Conservation (phyloP, 2,113 vertebrate genomes). For the Hippocampus guttulatus region DNA sequence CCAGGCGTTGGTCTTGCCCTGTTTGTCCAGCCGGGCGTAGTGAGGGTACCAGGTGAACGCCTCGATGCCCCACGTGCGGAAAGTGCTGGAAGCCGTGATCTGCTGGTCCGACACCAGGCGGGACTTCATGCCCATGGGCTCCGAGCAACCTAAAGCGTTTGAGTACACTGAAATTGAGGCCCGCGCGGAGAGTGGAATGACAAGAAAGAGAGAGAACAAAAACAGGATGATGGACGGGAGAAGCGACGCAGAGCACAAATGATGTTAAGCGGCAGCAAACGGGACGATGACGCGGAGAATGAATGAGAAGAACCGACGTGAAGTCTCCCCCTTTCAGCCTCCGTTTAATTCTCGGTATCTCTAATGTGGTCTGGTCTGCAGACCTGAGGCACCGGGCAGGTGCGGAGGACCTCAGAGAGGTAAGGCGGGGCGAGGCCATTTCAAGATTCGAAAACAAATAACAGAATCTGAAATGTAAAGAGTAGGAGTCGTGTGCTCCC, state of each 20-base stretch:
- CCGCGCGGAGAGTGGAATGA: slow-evolving; percentile 26
- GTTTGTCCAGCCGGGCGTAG: slow-evolving; percentile 86
- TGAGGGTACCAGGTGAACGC: slow-evolving; percentile 86
- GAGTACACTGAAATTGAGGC: slow-evolving; percentile 75
- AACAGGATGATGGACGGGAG: slow-evolving; percentile 42
- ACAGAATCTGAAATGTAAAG: too few relatives aligned
- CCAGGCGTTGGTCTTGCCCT: slow-evolving; percentile 96
- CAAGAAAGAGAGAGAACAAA: slow-evolving; percentile 22
- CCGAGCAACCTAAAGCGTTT: slow-evolving; percentile 88
- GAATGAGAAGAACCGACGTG: not conserved
- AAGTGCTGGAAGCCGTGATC: slow-evolving; percentile 86
- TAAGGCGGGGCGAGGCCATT: too few relatives aligned
- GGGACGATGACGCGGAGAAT: not conserved
- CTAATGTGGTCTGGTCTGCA: not conserved
- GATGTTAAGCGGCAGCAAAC: slow-evolving; percentile 20
- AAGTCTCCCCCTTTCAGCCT: not conserved
- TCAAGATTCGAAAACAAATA: too few relatives aligned
- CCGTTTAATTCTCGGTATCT: too few relatives aligned
- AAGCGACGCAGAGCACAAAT: slow-evolving; percentile 35
- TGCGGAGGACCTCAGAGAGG: too few relatives aligned
- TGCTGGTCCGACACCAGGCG: slow-evolving; percentile 76
- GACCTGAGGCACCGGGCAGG: too few relatives aligned
- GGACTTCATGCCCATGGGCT: slow-evolving; percentile 89
- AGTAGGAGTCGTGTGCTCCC: too few relatives aligned
- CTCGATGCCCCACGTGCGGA: slow-evolving; percentile 86